A percentile compares a stretch with the other conserved stretches of the same genome.
These are phyloP conservation scores for Oreochromis niloticus DNA, from an alignment of 2,113 vertebrate species.

Conservation along the genomic window DNA sequence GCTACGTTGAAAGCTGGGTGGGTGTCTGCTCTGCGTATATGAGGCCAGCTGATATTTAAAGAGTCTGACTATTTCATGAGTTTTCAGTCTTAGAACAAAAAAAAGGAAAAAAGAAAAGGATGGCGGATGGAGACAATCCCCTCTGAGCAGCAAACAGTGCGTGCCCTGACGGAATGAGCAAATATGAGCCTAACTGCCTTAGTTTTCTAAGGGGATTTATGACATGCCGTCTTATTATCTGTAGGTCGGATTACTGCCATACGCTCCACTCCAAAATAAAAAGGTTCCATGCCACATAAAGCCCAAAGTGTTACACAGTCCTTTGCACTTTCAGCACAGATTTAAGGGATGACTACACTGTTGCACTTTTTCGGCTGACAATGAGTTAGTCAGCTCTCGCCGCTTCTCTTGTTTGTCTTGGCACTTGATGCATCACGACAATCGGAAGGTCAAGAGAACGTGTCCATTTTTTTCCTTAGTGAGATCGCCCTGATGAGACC, in stretches of 20 bases:
- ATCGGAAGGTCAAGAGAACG: constrained; percentile 51
- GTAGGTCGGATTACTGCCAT: constrained; percentile 51
- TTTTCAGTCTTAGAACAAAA: neutral
- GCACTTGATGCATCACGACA: constrained; percentile 26
- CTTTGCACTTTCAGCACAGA: constrained; percentile 10
- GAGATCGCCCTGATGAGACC: neutral
- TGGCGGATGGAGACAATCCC: constrained; percentile 11
- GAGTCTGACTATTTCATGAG: constrained; percentile 35
- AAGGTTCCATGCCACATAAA: constrained; percentile 57
- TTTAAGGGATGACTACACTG: constrained; percentile 31
- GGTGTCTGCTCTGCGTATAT: neutral
- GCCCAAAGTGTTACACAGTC: constrained; percentile 37
- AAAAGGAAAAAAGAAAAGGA: neutral
- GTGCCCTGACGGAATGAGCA: constrained; percentile 36
- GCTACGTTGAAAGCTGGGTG: neutral
- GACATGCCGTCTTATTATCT: constrained; percentile 52
- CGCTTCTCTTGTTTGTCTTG: constrained; percentile 24
- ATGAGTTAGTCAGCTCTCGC: constrained; percentile 19
- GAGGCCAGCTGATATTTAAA: constrained; percentile 24
- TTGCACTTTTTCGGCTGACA: constrained; percentile 27
- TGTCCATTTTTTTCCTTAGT: neutral
- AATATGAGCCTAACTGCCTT: constrained; percentile 53
- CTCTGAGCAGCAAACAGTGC: constrained; percentile 45
- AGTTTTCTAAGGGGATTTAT: constrained; percentile 57
- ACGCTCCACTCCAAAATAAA: constrained; percentile 35